Evolutionary conservation across 2,888 invertebrate species (phyloP), one percentile per base, ranked within the genome.

Genomic region (Pandemis cinnamomeana): DNA sequence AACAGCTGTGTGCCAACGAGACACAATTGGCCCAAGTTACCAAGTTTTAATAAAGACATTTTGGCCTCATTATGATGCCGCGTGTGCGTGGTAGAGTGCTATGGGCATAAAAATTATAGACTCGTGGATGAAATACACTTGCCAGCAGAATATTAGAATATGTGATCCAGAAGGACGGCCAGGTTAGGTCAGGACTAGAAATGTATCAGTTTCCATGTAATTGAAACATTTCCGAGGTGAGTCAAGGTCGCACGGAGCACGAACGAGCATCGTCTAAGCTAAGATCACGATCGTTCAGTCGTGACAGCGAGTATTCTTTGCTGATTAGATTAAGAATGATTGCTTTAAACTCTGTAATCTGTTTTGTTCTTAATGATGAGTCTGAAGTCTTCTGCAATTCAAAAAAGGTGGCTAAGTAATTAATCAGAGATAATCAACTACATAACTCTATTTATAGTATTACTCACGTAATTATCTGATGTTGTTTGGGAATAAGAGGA

Each of bases 1-100:
- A 87, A 89, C 84, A 87, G 86, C 84, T 84, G 85, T 83, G 82
- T 84, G 84, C 85, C 85, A 88, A 89, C 84, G 86, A 88, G 82
- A 82, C 80, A 84, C 87, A 90, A 90, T 90, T 90, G 89, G 84
- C 82, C 83, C 83, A 83, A 83, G 80, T 80, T 83, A 79, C 80
- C 80, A 80, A 58, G 78, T 83, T 83, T 82, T 85, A 86, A 87
- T 86, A 84, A 82, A 86, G 83, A 84, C 83, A 80, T 84, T 86
- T 86, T 82, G 83, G 84, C 84, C 81, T 81, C 78, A 80, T 82
- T 84, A 61, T 48, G 15, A 63, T 7, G 86, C 79, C 27, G 27
- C 27, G 27, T 36, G 27, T 36, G 27, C 27, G 27, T 36, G 27
- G 27, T 36, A 4, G 27, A 36, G 27, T 36, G 27, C 27, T 36